Evolutionary conservation across 2,113 vertebrate genomes (phyloP).

Genomic region (Hymenochirus boettgeri): DNA sequence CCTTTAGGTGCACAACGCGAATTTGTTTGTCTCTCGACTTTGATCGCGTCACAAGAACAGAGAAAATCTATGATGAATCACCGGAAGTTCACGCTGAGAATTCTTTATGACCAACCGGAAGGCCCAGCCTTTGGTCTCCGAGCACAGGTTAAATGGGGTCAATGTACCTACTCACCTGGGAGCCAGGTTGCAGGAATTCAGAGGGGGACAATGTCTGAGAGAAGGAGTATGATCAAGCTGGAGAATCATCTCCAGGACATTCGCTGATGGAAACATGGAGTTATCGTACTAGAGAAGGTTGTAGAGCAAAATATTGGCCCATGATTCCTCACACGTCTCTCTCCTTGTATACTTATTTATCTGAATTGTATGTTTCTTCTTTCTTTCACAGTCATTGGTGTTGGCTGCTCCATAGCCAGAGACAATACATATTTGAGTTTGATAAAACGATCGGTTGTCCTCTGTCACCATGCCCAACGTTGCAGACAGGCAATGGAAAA

Average conservation of each 20-base stretch:
- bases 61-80: constrained; percentile 98
- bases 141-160: constrained; percentile 90
- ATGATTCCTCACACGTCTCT: no score
- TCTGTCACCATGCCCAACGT: constrained; percentile 98
- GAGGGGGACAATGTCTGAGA: constrained; percentile 94
- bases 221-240: constrained; percentile 91
- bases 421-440: constrained; percentile 97
- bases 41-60: constrained; percentile 94
- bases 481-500: constrained; percentile 90
- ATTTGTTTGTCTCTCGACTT: constrained; percentile 92
- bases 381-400: constrained; percentile 89
- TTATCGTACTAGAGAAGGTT: constrained; percentile 94
- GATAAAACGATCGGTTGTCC: constrained; percentile 90
- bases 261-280: constrained; percentile 96
- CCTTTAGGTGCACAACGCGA: constrained; percentile 90
- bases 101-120: constrained; percentile 87
- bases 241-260: constrained; percentile 89
- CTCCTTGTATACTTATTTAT: no score
- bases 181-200: constrained; percentile 92
- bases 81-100: constrained; percentile 91
- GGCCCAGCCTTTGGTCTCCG: constrained; percentile 94
- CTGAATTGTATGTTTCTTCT: constrained; percentile 40
- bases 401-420: constrained; percentile 92
- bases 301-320: no score
- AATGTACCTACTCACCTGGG: constrained; percentile 90